Base-by-base conservation (phyloP, 2,113 vertebrate species). In the Phainopepla nitens region DNA sequence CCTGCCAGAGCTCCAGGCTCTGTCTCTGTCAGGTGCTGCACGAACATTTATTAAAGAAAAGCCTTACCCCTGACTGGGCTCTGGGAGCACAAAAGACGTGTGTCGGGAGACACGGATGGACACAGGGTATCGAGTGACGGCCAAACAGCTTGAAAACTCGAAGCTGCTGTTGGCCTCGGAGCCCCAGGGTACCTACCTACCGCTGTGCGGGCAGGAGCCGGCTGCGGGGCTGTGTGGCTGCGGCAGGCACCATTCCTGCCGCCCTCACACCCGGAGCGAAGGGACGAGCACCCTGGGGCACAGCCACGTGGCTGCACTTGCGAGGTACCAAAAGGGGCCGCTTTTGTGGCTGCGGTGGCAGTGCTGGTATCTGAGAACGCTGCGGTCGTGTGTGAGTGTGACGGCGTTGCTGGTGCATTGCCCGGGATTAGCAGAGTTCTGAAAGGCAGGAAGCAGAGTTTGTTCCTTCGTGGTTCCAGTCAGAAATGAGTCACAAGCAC, bases 301-400 rank as follows among this genome's bases (percentile, higher is more conserved):
- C 2, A 28, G 42, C 9, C 25, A n/a, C 41, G 45, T 20, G 41
- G 29, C 62, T 50, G 77, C 54, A 8, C 25, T n/a, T 31, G 14
- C 1, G 3, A 17, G 25, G 11, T 13, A 5, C 58, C 23, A 6
- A 6, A 25, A 29, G n/a, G 24, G 21, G 56, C 51, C 33, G 16
- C 33, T 71, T 36, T 18, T 71, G 53, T 58, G 79, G 83, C 35
- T 72, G 39, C 53, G 58, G 1, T 19, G 45, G 57, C 60, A 15
- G 2, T 9, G 31, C 7, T 41, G 76, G 61, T 51, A 3, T 68
- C 62, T 83, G 72, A 1, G 39, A 60, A 44, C 45, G 64, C 51
- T 64, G 62, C 68, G 29, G 0, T 76, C 3, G 0, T 15, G 49
- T 42, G 49, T 15, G 13, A 29, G 35, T 18, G 19, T 1, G 17